Conservation (phyloP, 2,113 vertebrate genomes). For the Pluvialis apricaria region DNA sequence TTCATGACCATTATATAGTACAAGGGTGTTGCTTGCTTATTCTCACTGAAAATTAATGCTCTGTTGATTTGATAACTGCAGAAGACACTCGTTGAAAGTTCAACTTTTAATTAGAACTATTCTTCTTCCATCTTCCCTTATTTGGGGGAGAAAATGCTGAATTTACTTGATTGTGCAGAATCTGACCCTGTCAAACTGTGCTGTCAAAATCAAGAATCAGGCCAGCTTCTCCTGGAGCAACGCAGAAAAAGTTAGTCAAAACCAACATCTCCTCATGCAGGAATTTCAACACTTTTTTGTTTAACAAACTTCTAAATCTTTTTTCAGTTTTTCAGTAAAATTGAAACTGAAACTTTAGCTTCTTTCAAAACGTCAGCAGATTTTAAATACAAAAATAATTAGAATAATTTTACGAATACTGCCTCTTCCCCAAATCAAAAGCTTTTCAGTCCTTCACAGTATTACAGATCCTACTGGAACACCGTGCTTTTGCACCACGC, state of each 20-base stretch:
- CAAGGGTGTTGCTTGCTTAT: not conserved
- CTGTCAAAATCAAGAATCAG: not conserved
- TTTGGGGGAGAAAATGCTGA: not conserved
- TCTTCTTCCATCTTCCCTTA: not conserved
- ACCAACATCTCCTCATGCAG: not conserved
- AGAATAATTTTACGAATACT: not conserved
- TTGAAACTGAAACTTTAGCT: not conserved
- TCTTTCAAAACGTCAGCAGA: not conserved
- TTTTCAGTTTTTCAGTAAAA: not conserved
- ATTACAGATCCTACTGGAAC: not conserved
- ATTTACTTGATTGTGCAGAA: not conserved
- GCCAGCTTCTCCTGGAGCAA: not conserved
- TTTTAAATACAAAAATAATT: not conserved
- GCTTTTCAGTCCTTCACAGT: not conserved
- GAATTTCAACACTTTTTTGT: not conserved
- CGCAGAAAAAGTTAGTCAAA: not conserved
- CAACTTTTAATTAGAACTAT: not conserved
- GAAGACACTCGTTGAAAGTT: not conserved
- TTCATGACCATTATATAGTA: not conserved
- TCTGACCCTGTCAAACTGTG: not conserved
- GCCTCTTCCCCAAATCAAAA: not conserved
- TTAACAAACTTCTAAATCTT: not conserved
- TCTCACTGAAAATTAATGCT: not conserved
- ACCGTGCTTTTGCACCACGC: not conserved
- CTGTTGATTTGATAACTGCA: not conserved